Conservation (phyloP, 1,140 invertebrate species). For the Epicauta chinensis region DNA sequence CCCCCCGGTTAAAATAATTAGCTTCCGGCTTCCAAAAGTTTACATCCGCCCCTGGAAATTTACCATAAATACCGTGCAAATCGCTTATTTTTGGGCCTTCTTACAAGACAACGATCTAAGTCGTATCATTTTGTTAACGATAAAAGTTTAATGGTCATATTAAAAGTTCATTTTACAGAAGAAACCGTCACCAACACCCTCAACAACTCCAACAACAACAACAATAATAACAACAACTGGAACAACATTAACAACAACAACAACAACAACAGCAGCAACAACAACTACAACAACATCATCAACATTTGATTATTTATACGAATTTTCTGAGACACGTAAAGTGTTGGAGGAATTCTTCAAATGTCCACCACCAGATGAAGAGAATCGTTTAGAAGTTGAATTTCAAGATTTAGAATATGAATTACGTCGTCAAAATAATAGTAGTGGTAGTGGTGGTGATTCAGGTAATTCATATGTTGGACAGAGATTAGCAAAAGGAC, state of each 20-base stretch:
- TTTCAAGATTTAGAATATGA: slow-evolving; percentile 76
- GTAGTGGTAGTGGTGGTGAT: slow-evolving; percentile 20
- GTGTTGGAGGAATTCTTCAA: slow-evolving; percentile 89
- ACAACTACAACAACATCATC: slow-evolving; percentile 43
- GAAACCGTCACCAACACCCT: slow-evolving; percentile 21
- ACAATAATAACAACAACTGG: slow-evolving; percentile 47
- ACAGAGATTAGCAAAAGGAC: slow-evolving; percentile 65
- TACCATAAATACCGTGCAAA: too few species aligned
- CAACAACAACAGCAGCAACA: slow-evolving; percentile 29
- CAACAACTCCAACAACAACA: slow-evolving; percentile 41
- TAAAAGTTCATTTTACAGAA: slow-evolving; percentile 3
- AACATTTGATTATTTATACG: slow-evolving; percentile 80
- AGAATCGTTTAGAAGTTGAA: slow-evolving; percentile 42
- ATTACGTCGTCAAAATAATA: slow-evolving; percentile 55
- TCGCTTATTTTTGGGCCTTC: too few species aligned
- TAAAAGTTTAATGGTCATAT: neutral
- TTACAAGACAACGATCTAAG: too few species aligned
- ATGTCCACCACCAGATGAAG: slow-evolving; percentile 59
- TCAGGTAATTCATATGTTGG: slow-evolving; percentile 73
- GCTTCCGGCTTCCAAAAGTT: too few species aligned
- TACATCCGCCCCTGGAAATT: too few species aligned
- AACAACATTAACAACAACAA: slow-evolving; percentile 42
- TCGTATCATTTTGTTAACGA: too few species aligned
- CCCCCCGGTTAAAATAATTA: too few species aligned
- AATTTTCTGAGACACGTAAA: slow-evolving; percentile 85